A percentile compares a stretch with the other conserved stretches of the same genome.
Conservation (phyloP, 2,113 vertebrate genomes). For the Empidonax alnorum region DNA sequence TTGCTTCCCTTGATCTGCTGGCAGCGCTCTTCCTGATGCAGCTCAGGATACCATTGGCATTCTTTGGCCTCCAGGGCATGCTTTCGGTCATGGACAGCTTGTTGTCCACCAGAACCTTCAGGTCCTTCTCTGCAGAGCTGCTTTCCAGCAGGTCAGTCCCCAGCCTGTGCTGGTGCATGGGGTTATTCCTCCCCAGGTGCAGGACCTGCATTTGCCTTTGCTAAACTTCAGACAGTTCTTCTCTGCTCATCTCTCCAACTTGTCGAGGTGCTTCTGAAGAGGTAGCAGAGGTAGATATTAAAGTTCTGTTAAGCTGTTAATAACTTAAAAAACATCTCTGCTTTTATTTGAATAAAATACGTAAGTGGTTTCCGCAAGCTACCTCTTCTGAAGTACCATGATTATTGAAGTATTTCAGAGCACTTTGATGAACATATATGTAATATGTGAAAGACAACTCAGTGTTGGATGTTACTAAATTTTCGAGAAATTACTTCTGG, state of each 20-base stretch:
- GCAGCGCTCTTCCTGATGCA: not conserved
- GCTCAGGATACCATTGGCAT: not conserved
- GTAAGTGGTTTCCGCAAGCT: not conserved
- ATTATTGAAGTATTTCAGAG: not conserved
- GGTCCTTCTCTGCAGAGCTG: not conserved
- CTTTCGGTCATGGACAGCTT: not conserved
- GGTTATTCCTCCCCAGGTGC: not conserved
- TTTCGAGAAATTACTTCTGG: not conserved
- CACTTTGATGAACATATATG: not conserved
- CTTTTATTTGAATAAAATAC: not conserved
- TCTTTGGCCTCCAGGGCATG: not conserved
- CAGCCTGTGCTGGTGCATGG: not conserved
- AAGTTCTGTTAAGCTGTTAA: not conserved
- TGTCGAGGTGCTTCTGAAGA: not conserved
- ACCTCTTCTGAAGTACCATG: accelerated
- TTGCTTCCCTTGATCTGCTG: not conserved
- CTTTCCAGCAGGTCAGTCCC: not conserved
- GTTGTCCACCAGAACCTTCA: not conserved
- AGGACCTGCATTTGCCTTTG: not conserved
- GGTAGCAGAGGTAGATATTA: not conserved
- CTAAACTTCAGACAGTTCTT: not conserved
- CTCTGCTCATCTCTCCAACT: not conserved
- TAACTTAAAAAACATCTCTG: not conserved
- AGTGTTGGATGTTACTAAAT: not conserved
- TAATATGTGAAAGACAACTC: not conserved